Percentiles rank a stretch among this genome's conserved stretches.
Evolutionary conservation across 2,113 vertebrate species (phyloP).

Genomic region (Dicrurus megarhynchus): DNA sequence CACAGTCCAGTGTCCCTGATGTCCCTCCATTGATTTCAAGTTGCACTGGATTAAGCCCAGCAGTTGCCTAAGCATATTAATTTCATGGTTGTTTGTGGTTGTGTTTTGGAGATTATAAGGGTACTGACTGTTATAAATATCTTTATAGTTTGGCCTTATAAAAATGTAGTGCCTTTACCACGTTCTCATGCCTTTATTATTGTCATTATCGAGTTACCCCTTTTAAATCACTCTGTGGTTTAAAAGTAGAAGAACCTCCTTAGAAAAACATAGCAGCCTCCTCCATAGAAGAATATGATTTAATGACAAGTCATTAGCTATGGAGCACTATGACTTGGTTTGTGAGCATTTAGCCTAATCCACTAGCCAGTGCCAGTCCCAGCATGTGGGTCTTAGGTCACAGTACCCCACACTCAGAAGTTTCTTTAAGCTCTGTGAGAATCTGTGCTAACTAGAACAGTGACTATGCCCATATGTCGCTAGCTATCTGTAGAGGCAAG

Average conservation of each 20-base stretch:
- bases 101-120: neutral
- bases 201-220: neutral
- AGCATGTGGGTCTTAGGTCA: neutral
- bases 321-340: neutral
- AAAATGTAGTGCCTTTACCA: neutral
- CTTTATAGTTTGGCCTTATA: neutral
- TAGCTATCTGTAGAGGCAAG: neutral
- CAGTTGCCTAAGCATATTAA: neutral
- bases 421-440: neutral
- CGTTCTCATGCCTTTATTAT: neutral
- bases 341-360: neutral
- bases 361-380: neutral
- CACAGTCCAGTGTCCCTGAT: neutral
- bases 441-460: neutral
- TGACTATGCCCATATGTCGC: neutral
- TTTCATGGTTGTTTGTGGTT: conserved; percentile 23
- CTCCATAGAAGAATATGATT: neutral
- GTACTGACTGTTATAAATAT: conserved; percentile 1
- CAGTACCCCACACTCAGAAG: neutral
- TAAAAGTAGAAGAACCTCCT: neutral
- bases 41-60: conserved; percentile 25
- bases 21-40: neutral
- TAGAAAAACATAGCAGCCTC: neutral
- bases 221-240: neutral
- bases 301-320: neutral